Base-by-base conservation (phyloP, 2,888 invertebrate species). In the Rapana venosa region DNA sequence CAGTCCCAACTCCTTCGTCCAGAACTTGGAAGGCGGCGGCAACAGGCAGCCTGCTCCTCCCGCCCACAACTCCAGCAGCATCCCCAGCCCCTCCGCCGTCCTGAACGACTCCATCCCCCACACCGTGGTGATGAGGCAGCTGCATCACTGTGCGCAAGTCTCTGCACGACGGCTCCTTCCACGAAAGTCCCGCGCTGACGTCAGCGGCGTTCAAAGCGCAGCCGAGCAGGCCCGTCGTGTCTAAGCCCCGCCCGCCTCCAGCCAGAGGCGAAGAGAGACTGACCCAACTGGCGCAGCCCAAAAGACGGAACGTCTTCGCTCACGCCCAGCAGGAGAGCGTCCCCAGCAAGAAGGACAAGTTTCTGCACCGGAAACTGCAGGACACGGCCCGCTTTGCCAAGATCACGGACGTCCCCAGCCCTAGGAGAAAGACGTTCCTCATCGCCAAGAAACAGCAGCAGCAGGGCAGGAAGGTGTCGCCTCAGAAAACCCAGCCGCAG, bases 1-100 rank as follows among this genome's bases (percentile, higher is more conserved):
- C 30, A 94, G 93, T 88, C 93, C 93, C 5, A 93, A 94, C 47
- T 92, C 94, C n/a, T 94, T 94, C 88, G 66, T 94, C 77, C 92
- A 93, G 89, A 93, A 94, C 66, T 88, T 93, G 89, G 91, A n/a
- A n/a, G n/a, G n/a, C n/a, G n/a, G 89, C 35, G 90, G 86, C 36
- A 90, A 87, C 36, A 90, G 90, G 90, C 88, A 92, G 22, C 88
- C 84, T 5, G 26, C 47, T 83, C 36, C 81, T 83, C 8, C 11
- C 20, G 17, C 79, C 15, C 35, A 79, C 22, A 79, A 22, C 30
- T 47, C 32, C 30, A 26, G 89, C 30, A 26, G 89, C 56, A 81
- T 88, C 84, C 90, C 91, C 81, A 92, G 92, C 87, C 91, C 92
- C 26, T 88, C 91, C 20, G 26, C 90, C 11, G 90, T 93, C 32